These are phyloP conservation scores for Spisula solida DNA, from an alignment of 2,888 invertebrate genomes.

Conservation along the genomic window DNA sequence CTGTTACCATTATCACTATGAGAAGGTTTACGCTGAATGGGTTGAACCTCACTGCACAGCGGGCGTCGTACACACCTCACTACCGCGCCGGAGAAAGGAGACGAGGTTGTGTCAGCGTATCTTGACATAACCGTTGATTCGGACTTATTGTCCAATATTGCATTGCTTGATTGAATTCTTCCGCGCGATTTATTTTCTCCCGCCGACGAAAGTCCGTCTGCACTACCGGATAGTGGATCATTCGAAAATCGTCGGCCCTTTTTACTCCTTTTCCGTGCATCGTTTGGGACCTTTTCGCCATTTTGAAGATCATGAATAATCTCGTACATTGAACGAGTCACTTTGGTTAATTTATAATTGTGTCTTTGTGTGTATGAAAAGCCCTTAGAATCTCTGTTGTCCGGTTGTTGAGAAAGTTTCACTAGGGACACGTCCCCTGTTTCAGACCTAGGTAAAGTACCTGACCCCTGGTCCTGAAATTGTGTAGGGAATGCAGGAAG, in stretches of 20 bases:
- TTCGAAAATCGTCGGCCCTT: constrained; percentile 63
- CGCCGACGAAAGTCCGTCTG: constrained; percentile 61
- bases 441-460: constrained; percentile 31
- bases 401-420: constrained; percentile 40
- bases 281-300: constrained; percentile 63
- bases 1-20: constrained; percentile 58
- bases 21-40: constrained; percentile 55
- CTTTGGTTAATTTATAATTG: constrained; percentile 78
- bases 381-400: constrained; percentile 54
- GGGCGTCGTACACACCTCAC: constrained; percentile 75
- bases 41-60: constrained; percentile 63
- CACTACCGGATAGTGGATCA: constrained; percentile 40
- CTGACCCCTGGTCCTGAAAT: constrained; percentile 30
- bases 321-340: constrained; percentile 78
- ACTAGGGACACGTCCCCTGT: constrained; percentile 50
- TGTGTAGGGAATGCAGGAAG: constrained; percentile 66
- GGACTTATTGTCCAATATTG: constrained; percentile 54
- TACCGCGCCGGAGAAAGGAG: constrained; percentile 60
- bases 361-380: constrained; percentile 76
- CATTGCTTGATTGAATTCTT: constrained; percentile 54
- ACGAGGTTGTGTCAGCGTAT: constrained; percentile 47
- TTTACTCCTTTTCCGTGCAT: constrained; percentile 56
- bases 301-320: constrained; percentile 77
- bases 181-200: constrained; percentile 64
- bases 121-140: constrained; percentile 44